Conservation (phyloP, 2,113 vertebrate genomes). For the Cryptomyrus ogoouensis region DNA sequence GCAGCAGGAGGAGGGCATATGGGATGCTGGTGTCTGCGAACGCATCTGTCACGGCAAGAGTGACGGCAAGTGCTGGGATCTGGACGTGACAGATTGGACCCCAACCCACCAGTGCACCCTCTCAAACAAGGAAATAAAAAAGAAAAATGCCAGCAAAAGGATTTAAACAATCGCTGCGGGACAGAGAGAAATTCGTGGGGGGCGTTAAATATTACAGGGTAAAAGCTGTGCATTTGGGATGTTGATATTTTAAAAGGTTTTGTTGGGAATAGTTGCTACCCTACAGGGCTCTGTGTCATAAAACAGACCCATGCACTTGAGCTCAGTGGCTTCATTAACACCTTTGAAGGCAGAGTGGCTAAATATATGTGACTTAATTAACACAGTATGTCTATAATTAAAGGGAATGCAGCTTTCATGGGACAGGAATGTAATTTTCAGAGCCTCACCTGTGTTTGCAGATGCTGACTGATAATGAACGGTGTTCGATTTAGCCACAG, state of each 20-base stretch:
- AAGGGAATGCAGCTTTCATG: conserved; percentile 54
- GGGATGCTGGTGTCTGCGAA: neutral
- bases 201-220: neutral
- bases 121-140: neutral
- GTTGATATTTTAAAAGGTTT: neutral
- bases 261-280: neutral
- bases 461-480: conserved; percentile 45
- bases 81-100: neutral
- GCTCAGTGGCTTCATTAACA: conserved; percentile 49
- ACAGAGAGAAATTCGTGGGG: neutral
- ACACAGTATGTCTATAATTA: conserved; percentile 56
- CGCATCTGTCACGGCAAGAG: neutral
- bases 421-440: conserved; percentile 56
- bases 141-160: neutral
- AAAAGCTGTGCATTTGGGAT: neutral
- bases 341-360: conserved; percentile 52
- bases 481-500: conserved; percentile 47
- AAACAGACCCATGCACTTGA: conserved; percentile 24
- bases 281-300: neutral
- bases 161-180: neutral
- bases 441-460: conserved; percentile 54
- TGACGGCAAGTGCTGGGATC: neutral
- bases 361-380: conserved; percentile 65
- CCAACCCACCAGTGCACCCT: neutral
- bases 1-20: neutral